Base-by-base conservation (phyloP, 1,140 invertebrate species). In the Neodiprion fabricii region DNA sequence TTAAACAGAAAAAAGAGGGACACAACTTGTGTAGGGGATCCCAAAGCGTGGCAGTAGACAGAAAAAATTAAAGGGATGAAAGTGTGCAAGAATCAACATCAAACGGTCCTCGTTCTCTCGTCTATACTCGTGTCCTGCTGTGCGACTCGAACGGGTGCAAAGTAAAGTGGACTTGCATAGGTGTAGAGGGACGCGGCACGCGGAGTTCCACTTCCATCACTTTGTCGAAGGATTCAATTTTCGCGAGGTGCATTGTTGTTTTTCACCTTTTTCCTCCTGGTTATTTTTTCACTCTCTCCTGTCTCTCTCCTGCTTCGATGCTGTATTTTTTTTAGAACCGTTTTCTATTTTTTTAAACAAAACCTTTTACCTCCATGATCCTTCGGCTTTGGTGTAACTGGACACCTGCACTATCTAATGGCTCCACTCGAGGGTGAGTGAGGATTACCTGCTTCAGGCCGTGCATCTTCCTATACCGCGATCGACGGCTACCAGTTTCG, bases 361-460 rank as follows among this genome's bases (percentile, higher is more conserved):
- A 61, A 61, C 53, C 53, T 61, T 17, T 17, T 17, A 61, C 11
- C 28, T 5, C 28, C 53, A 14, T 61, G 28, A 40, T 40, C 53
- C 53, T 61, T 61, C 53, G 53, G 53, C 53, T 61, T 61, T 17
- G 11, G n/a, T 12, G 53, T 61, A 61, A 61, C 53, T 12, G 11
- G 53, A 61, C 53, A 61, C 53, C 53, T 17, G 11, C 53, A 17
- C 11, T 14, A 12, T 61, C 53, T 61, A 61, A 61, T 61, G 53
- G 53, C 53, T 61, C 53, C 53, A 61, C 11, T 61, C 53, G n/a
- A 61, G 53, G 53, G 53, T 61, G 53, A 61, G 53, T 17, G 11
- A 61, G 53, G 53, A 61, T 61, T 61, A 61, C 53, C 53, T 61
- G 53, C 53, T 17, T 61, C 53, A 61, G n/a, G 53, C 53, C 9